phyloP scores from a whole-genome alignment of 2,888 invertebrate species.

The Spilarctia lutea region DNA sequence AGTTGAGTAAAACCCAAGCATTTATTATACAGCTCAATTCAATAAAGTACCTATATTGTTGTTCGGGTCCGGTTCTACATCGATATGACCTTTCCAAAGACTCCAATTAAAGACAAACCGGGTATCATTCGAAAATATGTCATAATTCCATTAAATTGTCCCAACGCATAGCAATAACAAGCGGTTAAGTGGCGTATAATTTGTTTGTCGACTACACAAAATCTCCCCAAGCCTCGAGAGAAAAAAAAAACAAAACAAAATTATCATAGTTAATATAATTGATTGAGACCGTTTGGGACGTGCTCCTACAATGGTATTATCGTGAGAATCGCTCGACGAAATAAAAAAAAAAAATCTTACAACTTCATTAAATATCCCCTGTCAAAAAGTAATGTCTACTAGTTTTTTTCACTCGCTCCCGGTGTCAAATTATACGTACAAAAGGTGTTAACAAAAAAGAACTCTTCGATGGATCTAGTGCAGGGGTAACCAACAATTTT shows the following conservation, averaged over 20 bases:
- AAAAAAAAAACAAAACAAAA: slow-evolving; percentile 63
- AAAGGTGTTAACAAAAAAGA: slow-evolving; percentile 86
- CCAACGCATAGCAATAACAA: slow-evolving; percentile 64
- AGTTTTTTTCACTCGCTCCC: slow-evolving; percentile 82
- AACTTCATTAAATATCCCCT: slow-evolving; percentile 86
- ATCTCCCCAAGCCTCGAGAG: slow-evolving; percentile 55
- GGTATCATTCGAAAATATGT: slow-evolving; percentile 50
- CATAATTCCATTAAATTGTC: slow-evolving; percentile 53
- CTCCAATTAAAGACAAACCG: slow-evolving; percentile 44
- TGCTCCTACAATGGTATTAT: slow-evolving; percentile 76
- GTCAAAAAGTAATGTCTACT: slow-evolving; percentile 85
- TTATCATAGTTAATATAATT: slow-evolving; percentile 85
- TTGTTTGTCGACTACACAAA: slow-evolving; percentile 76
- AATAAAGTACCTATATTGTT: slow-evolving; percentile 37
- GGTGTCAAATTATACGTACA: slow-evolving; percentile 85
- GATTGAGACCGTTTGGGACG: slow-evolving; percentile 82
- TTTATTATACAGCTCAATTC: slow-evolving; percentile 22
- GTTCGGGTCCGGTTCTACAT: slow-evolving; percentile 31
- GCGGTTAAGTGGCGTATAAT: slow-evolving; percentile 79
- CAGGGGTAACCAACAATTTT: slow-evolving; percentile 74
- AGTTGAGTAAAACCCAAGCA: background rate
- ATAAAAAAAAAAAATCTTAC: slow-evolving; percentile 69
- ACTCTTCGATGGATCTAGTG: slow-evolving; percentile 63
- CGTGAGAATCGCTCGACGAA: slow-evolving; percentile 76
- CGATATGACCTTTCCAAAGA: slow-evolving; percentile 31